Conservation (phyloP, 2,797 vertebrate species). For the Amazona ochrocephala region DNA sequence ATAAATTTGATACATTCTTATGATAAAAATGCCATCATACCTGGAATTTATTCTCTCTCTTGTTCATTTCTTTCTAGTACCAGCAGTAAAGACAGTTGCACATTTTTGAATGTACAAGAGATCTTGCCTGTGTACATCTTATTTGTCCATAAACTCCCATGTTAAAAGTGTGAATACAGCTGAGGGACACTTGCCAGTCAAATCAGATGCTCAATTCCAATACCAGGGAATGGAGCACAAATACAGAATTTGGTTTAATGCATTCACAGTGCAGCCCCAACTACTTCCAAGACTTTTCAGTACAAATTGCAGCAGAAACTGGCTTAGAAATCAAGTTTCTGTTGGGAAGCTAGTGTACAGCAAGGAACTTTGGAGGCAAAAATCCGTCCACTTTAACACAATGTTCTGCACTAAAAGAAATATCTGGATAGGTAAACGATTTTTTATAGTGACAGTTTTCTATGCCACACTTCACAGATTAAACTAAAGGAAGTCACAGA, state of each 20-base stretch:
- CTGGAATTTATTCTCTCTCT: not conserved
- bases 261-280: not conserved
- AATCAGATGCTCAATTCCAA: slow-evolving; percentile 36
- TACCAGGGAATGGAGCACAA: not conserved
- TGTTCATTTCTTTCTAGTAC: not conserved
- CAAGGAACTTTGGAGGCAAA: not conserved
- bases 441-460: not conserved
- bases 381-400: not conserved
- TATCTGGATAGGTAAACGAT: not conserved
- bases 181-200: slow-evolving; percentile 48
- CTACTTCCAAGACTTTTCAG: not conserved
- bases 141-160: not conserved
- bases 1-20: not conserved
- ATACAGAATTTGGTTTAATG: not conserved
- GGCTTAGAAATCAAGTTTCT: not conserved
- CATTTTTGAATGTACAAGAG: not conserved
- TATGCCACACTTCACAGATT: not conserved
- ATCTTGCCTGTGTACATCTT: not conserved
- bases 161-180: slow-evolving; percentile 32
- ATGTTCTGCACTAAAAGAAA: not conserved
- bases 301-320: not conserved
- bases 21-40: not conserved
- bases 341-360: not conserved
- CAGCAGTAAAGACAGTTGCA: not conserved
- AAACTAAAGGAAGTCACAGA: not conserved